A percentile compares a stretch with the other conserved stretches of the same genome.
phyloP scores from a whole-genome alignment of 2,888 invertebrate genomes.

The Clunio marinus region DNA sequence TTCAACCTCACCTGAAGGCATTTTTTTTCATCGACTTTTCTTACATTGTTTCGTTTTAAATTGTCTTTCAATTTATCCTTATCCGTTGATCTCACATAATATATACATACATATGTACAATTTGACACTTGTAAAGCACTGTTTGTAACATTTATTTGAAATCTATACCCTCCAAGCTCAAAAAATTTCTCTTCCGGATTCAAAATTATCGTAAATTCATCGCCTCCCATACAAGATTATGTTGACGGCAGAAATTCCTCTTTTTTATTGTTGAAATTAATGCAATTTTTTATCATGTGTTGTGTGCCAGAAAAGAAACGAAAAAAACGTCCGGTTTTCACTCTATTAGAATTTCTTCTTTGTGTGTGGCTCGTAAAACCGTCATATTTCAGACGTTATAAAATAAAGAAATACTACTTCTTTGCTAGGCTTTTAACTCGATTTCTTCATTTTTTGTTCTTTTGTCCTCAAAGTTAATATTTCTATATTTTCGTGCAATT shows the following conservation, averaged over 20 bases:
- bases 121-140: neutral
- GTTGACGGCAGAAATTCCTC: conserved; percentile 7
- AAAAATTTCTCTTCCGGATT: conserved; percentile 12
- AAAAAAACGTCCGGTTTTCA: neutral
- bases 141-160: neutral
- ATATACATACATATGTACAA: no score
- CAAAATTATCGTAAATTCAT: neutral
- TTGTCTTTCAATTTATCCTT: neutral
- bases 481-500: no score
- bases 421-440: no score
- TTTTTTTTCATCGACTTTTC: no score
- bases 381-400: no score
- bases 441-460: no score
- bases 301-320: neutral
- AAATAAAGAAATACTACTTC: no score
- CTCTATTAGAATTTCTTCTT: conserved; percentile 2
- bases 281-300: conserved; percentile 16
- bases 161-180: neutral
- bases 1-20: neutral
- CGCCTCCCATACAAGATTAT: neutral
- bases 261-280: conserved; percentile 2
- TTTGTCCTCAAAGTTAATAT: no score
- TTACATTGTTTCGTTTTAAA: no score
- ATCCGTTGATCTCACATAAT: neutral
- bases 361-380: no score